Conservation (phyloP, 2,888 invertebrate species). For the Amphipyra berbera region DNA sequence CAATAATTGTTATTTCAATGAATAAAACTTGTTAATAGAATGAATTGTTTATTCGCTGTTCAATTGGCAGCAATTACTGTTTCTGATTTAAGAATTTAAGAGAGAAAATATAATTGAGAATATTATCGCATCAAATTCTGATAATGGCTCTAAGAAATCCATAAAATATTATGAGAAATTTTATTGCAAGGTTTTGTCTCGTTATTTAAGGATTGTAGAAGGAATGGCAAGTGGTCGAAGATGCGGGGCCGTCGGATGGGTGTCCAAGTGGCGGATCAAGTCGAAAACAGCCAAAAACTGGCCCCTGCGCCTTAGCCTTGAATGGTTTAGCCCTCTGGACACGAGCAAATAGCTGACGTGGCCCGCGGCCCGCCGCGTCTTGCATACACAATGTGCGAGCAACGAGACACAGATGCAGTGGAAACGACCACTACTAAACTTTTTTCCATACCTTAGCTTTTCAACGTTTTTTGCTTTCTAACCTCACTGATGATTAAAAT, state of each 20-base stretch:
- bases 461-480: background rate
- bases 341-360: conserved; percentile 89
- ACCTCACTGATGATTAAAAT: conserved; percentile 16
- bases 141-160: conserved; percentile 47
- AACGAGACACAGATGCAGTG: conserved; percentile 62
- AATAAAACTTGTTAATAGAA: conserved; percentile 54
- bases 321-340: conserved; percentile 89
- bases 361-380: conserved; percentile 86
- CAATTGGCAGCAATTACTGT: conserved; percentile 56
- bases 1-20: conserved; percentile 54
- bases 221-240: conserved; percentile 49
- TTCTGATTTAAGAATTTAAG: conserved; percentile 51
- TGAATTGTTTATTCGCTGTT: conserved; percentile 54
- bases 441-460: conserved; percentile 40
- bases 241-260: conserved; percentile 47
- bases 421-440: conserved; percentile 61
- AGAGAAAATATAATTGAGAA: conserved; percentile 45
- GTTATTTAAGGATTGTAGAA: conserved; percentile 49
- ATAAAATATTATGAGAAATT: conserved; percentile 40
- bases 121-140: conserved; percentile 48
- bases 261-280: conserved; percentile 78
- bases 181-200: conserved; percentile 45
- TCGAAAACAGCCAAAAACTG: conserved; percentile 87
- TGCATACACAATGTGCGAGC: conserved; percentile 87
- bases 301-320: conserved; percentile 88